Conservation (phyloP, 2,888 invertebrate genomes). For the Torymus auratus region DNA sequence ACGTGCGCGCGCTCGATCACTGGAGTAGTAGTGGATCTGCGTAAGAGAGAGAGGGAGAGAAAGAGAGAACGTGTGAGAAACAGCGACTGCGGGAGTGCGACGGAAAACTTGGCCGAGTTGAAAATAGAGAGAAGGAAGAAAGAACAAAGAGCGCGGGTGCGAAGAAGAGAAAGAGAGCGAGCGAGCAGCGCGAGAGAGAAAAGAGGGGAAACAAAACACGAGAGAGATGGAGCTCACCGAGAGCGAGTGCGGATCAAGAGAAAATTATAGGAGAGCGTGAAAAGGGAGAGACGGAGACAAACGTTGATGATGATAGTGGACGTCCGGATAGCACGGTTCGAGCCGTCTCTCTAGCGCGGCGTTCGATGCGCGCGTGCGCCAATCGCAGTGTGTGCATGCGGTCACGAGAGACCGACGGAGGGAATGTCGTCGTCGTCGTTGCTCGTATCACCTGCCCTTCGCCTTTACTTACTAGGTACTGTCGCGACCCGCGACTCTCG, state of each 20-base stretch:
- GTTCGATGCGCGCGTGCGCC: too few species aligned
- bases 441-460: too few species aligned
- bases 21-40: background rate
- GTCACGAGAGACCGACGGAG: background rate
- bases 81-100: background rate
- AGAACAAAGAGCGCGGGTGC: background rate
- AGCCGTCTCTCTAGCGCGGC: too few species aligned
- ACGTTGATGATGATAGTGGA: background rate
- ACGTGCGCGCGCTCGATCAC: too few species aligned
- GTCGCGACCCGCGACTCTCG: too few species aligned
- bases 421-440: background rate
- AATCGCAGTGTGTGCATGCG: too few species aligned
- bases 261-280: constrained; percentile 19
- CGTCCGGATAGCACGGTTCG: too few species aligned
- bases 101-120: constrained; percentile 38
- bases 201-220: too few species aligned
- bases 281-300: background rate
- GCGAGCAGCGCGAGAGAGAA: too few species aligned
- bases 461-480: too few species aligned
- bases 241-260: constrained; percentile 3
- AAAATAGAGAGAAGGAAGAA: constrained; percentile 17
- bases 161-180: background rate
- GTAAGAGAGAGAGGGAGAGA: constrained; percentile 14
- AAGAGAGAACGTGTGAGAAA: constrained; percentile 3
- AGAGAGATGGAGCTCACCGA: background rate